A percentile compares a stretch with the other conserved stretches of the same genome.
These are phyloP conservation scores for Andrena praecox DNA, from an alignment of 2,888 invertebrate genomes.

Conservation along the genomic window DNA sequence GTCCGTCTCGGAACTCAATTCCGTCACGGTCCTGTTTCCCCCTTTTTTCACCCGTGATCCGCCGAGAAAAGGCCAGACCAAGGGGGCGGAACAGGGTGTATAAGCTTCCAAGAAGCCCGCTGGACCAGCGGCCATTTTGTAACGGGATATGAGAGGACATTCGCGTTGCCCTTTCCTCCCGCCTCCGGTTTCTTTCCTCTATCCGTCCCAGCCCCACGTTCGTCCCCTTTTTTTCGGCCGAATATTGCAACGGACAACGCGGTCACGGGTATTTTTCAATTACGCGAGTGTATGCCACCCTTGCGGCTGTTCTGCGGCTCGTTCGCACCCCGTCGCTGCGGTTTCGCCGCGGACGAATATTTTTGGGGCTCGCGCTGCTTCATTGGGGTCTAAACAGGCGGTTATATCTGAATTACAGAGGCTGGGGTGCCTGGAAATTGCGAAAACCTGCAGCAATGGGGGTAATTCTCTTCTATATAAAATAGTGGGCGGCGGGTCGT, in stretches of 20 bases:
- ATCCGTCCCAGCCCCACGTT: background rate
- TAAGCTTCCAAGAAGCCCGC: constrained; percentile 49
- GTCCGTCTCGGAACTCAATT: constrained; percentile 60
- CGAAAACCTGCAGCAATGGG: too few relatives aligned
- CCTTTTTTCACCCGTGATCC: constrained; percentile 31
- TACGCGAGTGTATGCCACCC: constrained; percentile 37
- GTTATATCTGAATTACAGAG: constrained; percentile 12
- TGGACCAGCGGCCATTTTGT: constrained; percentile 45
- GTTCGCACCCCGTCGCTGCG: constrained; percentile 21
- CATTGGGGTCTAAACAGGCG: constrained; percentile 27
- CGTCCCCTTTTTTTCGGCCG: background rate
- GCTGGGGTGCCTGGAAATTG: background rate
- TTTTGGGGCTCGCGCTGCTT: background rate
- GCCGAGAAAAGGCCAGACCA: constrained; percentile 20
- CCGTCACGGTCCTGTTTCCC: constrained; percentile 42
- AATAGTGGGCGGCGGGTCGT: too few relatives aligned
- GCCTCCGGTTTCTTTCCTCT: background rate
- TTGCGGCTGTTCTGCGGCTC: constrained; percentile 26
- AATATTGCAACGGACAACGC: constrained; percentile 35
- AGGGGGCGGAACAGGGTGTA: constrained; percentile 17
- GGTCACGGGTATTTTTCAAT: constrained; percentile 63
- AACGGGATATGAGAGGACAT: constrained; percentile 21
- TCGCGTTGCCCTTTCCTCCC: background rate
- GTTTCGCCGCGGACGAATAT: constrained; percentile 28
- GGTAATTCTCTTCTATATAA: too few relatives aligned